Conservation (phyloP, 2,888 invertebrate species). For the Cantharis lateralis region DNA sequence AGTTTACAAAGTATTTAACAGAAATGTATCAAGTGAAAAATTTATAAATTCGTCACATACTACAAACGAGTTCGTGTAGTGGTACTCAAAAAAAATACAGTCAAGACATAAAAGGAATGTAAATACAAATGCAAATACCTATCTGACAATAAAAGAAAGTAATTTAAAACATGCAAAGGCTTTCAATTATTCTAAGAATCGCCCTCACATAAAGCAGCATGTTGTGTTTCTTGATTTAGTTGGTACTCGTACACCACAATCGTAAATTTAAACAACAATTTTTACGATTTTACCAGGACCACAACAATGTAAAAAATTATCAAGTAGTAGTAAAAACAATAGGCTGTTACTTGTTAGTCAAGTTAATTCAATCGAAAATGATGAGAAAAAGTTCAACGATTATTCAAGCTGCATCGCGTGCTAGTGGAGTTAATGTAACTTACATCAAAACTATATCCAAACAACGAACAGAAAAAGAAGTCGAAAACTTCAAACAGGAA, state of each 20-base stretch:
- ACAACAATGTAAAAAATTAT: background rate
- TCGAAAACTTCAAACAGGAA: slow-evolving; percentile 43
- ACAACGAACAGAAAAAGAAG: slow-evolving; percentile 31
- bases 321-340: background rate
- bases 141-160: slow-evolving; percentile 23
- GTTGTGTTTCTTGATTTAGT: slow-evolving; percentile 28
- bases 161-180: slow-evolving; percentile 29
- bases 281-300: background rate
- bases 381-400: background rate
- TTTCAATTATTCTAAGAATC: slow-evolving; percentile 29
- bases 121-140: slow-evolving; percentile 21
- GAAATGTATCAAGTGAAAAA: background rate
- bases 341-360: background rate
- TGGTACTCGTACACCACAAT: slow-evolving; percentile 18
- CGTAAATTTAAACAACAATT: slow-evolving; percentile 12
- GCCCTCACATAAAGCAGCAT: slow-evolving; percentile 18
- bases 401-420: background rate
- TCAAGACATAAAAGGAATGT: slow-evolving; percentile 20
- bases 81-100: slow-evolving; percentile 3
- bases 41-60: background rate
- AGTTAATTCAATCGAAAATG: background rate
- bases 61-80: slow-evolving; percentile 7
- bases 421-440: slow-evolving; percentile 17
- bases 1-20: background rate
- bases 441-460: slow-evolving; percentile 35